A percentile compares a stretch with the other conserved stretches of the same genome.
These are phyloP conservation scores for Pheosia tremula DNA, from an alignment of 2,888 invertebrate species.

Conservation along the genomic window DNA sequence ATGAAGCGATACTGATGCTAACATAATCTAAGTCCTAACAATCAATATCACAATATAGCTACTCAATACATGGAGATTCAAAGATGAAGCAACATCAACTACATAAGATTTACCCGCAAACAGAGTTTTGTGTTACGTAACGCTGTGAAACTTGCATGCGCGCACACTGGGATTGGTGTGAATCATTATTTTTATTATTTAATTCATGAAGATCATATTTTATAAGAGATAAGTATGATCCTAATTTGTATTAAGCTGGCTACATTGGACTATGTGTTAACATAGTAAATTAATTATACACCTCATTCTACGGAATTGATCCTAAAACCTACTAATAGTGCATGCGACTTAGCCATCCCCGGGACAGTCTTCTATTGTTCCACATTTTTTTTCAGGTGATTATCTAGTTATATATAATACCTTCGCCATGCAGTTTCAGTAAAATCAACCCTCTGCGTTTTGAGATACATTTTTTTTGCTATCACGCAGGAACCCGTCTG, in stretches of 20 bases:
- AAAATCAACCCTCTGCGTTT: no score
- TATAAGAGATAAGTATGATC: not conserved
- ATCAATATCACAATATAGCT: conserved; percentile 78
- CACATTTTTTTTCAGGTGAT: no score
- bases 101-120: conserved; percentile 49
- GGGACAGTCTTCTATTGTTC: no score
- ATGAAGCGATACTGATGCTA: conserved; percentile 54
- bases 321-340: no score
- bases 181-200: conserved; percentile 12
- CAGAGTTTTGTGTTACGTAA: conserved; percentile 30
- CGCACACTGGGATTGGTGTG: conserved; percentile 17
- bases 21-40: conserved; percentile 57
- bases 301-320: no score
- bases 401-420: no score
- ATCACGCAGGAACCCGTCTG: no score
- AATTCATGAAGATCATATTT: not conserved
- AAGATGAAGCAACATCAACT: conserved; percentile 60
- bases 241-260: not conserved
- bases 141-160: conserved; percentile 25
- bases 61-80: conserved; percentile 59
- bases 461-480: no score
- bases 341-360: no score
- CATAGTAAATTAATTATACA: no score
- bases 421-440: no score
- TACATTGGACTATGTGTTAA: not conserved